Base-by-base conservation (phyloP, 2,888 invertebrate genomes). In the Drosophila kambysellisi region DNA sequence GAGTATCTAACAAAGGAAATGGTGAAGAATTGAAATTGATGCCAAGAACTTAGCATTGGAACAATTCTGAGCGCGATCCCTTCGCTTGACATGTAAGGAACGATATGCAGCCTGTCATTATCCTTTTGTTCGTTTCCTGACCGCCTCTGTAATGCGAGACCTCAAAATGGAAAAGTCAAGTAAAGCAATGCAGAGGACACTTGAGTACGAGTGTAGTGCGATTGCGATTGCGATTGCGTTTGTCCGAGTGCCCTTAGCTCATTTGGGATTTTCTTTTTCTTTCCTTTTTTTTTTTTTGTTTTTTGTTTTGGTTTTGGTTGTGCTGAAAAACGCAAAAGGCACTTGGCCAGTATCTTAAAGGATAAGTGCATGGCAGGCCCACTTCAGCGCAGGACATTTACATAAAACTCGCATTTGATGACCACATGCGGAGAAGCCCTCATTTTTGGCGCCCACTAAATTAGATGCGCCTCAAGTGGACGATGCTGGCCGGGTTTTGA, bases 341-440 rank as follows among this genome's bases (percentile, higher is more conserved):
- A 76, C 79, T 76, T 74, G 60, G 61, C 41, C 60, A 65, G 65
- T 58, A 79, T 70, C 76, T 82, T 70, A 74, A 76, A 60, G 80
- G 76, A 79, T 76, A 82, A 81, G 82, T 81, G 82, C 70, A 53
- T 41, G 56, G 50, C 43, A 39, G n/a, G 67, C 39, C 70, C 41
- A 81, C 79, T 81, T 74, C 58, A 81, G 81, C 53, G 71, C 64
- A 70, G 53, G 58, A 65, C 65, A 87, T 86, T 89, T 89, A 84
- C 88, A 82, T 77, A 82, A 85, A 82, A 81, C 82, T 81, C 73
- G 65, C 80, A 87, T 84, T 83, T 82, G 57, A 60, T 62, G 61
- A 46, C 46, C 74, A 70, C 54, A 63, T 62, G 60, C 65, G 48
- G 51, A 63, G 56, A 69, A 60, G 39, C 50, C 54, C 64, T 61